Percentiles rank a stretch among this genome's conserved stretches.
phyloP scores from a whole-genome alignment of 2,113 vertebrate genomes.

The Arizona elegans region DNA sequence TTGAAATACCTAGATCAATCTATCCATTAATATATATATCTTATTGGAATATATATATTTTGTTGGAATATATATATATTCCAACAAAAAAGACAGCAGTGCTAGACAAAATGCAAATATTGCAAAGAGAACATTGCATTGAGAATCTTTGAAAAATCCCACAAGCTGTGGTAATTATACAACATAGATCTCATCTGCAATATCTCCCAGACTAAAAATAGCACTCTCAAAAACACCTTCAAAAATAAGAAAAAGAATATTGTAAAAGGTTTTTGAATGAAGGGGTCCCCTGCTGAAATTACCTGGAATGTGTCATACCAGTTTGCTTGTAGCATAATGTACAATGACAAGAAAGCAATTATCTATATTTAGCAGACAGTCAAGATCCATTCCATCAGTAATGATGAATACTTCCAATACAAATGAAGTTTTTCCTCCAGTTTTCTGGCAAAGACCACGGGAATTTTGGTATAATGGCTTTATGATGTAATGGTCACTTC shows the following conservation, averaged over 20 bases:
- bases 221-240: background rate
- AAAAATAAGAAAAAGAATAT: background rate
- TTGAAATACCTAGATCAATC: background rate
- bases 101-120: background rate
- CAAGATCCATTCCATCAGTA: background rate
- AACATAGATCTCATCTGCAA: background rate
- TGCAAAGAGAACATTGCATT: background rate
- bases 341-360: background rate
- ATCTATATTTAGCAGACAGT: background rate
- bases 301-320: background rate
- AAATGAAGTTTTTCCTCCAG: background rate
- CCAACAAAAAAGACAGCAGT: background rate
- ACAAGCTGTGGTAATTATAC: background rate
- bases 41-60: too few relatives aligned
- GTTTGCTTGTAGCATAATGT: background rate
- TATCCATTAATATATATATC: too few relatives aligned
- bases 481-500: background rate
- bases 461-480: slow-evolving; percentile 9
- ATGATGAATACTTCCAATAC: background rate
- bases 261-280: background rate
- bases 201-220: background rate
- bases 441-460: background rate
- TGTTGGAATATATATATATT: background rate
- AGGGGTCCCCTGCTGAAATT: background rate
- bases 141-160: background rate